Base-by-base conservation (phyloP, 2,888 invertebrate genomes). In the Phyto melanocephala region DNA sequence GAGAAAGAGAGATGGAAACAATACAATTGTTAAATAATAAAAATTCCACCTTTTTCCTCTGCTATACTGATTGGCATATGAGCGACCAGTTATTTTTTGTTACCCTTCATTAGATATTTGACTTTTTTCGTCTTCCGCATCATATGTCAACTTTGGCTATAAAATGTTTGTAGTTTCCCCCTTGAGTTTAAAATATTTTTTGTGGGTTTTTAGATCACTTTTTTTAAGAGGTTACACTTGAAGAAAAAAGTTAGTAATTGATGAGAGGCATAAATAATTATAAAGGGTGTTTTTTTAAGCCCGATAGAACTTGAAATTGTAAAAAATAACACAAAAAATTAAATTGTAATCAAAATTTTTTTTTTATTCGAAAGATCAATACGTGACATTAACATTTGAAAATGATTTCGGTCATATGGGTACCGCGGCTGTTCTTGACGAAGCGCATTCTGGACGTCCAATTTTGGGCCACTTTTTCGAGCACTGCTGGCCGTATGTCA, bases 51-150 rank as follows among this genome's bases (percentile, higher is more conserved):
- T 60, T 50, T 68, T 42, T 15, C 45, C 5, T 47, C 4, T 13
- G 20, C 17, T 35, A 37, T 10, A 50, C 20, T 47, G 80, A 47
- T 67, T 67, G 60, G 37, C 67, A 68, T 72, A 62, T 72, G 72
- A 28, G 6, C 28, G 28, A 81, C 72, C 62, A 68, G 37, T 47
- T n/a, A n/a, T n/a, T 71, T 52, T 65, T 60, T 47, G 4, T 45
- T 22, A 72, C 77, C 77, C 77, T 77, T 81, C 77, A 78, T 78
- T 81, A 68, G 40, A 15, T 67, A 33, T 37, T 71, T 56, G 40
- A 63, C 56, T 65, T 78, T 62, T 37, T 62, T 63, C 37, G 40
- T 47, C 52, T 22, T 37, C 45, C 10, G 22, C 15, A 10, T 50
- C 7, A 45, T 15, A 17, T 24, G 54, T n/a, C 62, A 20, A 54